Percentiles rank a stretch among this genome's conserved stretches.
These are phyloP conservation scores for Lochmaea crataegi DNA, from an alignment of 2,888 invertebrate genomes.

Conservation along the genomic window DNA sequence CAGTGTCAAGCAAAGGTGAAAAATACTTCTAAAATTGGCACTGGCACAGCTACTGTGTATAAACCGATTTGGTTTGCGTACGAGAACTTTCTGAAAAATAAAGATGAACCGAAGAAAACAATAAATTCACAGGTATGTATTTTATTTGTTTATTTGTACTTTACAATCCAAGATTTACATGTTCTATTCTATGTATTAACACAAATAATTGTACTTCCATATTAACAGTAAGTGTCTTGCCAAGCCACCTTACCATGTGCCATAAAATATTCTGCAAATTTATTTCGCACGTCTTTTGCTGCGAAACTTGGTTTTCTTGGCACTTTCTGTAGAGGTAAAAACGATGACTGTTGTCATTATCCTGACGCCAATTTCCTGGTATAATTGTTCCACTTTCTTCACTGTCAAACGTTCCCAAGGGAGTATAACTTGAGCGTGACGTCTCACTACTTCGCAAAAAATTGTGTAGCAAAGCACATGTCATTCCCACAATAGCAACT, in stretches of 20 bases:
- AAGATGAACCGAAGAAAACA: too few species aligned
- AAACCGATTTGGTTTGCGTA: too few species aligned
- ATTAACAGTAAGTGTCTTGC: constrained; percentile 15
- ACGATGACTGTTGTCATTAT: constrained; percentile 8
- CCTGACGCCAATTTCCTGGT: background rate
- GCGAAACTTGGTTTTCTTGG: background rate
- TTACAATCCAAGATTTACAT: too few species aligned
- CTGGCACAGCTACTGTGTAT: too few species aligned
- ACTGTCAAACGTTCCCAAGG: too few species aligned
- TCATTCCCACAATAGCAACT: background rate
- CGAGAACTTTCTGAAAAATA: too few species aligned
- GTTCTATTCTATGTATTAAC: too few species aligned
- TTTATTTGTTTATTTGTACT: too few species aligned
- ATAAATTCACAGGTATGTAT: background rate
- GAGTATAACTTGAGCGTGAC: background rate
- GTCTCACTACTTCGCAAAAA: background rate
- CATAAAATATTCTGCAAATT: constrained; percentile 26
- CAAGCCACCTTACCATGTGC: constrained; percentile 14
- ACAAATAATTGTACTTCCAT: too few species aligned
- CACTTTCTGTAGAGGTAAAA: constrained; percentile 9
- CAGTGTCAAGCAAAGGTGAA: too few species aligned
- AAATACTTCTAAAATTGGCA: too few species aligned
- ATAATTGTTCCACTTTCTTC: too few species aligned
- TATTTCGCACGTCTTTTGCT: constrained; percentile 21
- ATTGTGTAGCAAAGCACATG: background rate